Conservation (phyloP, 2,888 invertebrate species). For the Lycia hirtaria region DNA sequence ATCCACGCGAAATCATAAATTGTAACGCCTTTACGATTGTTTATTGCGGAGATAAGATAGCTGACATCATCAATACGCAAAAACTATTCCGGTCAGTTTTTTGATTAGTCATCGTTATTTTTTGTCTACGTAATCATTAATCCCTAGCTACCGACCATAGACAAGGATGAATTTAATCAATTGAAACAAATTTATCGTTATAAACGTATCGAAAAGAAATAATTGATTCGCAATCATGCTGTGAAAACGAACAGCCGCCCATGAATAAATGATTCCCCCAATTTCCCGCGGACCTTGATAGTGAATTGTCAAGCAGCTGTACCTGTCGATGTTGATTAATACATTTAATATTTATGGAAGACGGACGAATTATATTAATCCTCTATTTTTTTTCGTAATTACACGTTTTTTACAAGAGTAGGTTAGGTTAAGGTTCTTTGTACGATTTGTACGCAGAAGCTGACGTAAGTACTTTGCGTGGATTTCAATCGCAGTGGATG, state of each 20-base stretch:
- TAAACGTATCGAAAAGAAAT: conserved; percentile 8
- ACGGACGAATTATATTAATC: background rate
- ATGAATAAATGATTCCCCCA: conserved; percentile 32
- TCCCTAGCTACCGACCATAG: background rate
- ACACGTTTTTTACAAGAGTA: background rate
- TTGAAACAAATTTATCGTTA: background rate
- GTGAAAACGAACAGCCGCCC: conserved; percentile 16
- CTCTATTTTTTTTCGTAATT: background rate
- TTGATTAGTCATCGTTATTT: background rate
- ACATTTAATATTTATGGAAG: conserved; percentile 20
- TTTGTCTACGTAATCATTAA: background rate
- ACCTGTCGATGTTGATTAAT: conserved; percentile 16
- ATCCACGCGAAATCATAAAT: no score
- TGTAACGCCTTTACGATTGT: background rate
- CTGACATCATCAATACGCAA: background rate
- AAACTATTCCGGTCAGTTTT: conserved; percentile 6
- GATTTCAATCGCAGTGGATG: no score
- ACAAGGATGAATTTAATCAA: no score
- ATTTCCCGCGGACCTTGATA: conserved; percentile 28
- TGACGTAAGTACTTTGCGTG: no score
- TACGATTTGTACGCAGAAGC: no score
- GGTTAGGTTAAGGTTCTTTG: no score
- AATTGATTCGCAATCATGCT: conserved; percentile 12
- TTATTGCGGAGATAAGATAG: background rate
- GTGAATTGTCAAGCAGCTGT: conserved; percentile 20